Conservation (phyloP, 1,140 invertebrate genomes). For the Araneus ventricosus region DNA sequence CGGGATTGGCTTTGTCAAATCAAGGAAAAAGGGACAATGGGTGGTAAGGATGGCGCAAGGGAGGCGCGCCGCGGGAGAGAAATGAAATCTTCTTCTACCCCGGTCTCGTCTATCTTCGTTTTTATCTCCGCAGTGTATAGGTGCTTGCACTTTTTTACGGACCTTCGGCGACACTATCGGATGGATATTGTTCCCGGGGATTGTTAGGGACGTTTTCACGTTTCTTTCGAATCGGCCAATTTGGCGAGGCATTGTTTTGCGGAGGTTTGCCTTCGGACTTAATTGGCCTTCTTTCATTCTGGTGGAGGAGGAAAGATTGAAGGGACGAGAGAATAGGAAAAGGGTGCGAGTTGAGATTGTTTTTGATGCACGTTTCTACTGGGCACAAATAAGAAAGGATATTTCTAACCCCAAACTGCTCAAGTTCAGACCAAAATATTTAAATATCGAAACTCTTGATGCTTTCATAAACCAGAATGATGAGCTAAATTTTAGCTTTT, state of each 20-base stretch:
- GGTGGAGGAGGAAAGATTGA: background rate
- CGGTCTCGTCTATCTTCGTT: background rate
- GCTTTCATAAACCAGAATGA: too few relatives aligned
- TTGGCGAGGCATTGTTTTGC: background rate
- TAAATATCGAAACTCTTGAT: too few relatives aligned
- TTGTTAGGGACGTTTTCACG: constrained; percentile 41
- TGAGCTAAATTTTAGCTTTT: too few relatives aligned
- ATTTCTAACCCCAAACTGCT: too few relatives aligned
- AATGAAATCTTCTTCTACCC: constrained; percentile 38
- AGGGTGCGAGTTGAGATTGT: background rate
- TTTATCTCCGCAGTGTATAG: background rate
- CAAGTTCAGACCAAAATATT: too few relatives aligned
- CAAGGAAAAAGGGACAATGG: constrained; percentile 67
- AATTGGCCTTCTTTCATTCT: constrained; percentile 2
- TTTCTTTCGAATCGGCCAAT: constrained; percentile 48
- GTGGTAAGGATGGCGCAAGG: constrained; percentile 38
- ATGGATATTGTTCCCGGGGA: constrained; percentile 26
- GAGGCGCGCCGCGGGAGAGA: constrained; percentile 41
- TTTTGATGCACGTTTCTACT: background rate
- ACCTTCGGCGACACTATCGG: constrained; percentile 25
- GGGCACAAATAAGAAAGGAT: too few relatives aligned
- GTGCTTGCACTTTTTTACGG: constrained; percentile 6
- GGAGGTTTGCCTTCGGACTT: constrained; percentile 7
- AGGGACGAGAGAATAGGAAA: too few relatives aligned
- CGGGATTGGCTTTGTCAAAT: constrained; percentile 63